Conservation (phyloP, 1,140 invertebrate genomes). For the Lanistes nyassanus region DNA sequence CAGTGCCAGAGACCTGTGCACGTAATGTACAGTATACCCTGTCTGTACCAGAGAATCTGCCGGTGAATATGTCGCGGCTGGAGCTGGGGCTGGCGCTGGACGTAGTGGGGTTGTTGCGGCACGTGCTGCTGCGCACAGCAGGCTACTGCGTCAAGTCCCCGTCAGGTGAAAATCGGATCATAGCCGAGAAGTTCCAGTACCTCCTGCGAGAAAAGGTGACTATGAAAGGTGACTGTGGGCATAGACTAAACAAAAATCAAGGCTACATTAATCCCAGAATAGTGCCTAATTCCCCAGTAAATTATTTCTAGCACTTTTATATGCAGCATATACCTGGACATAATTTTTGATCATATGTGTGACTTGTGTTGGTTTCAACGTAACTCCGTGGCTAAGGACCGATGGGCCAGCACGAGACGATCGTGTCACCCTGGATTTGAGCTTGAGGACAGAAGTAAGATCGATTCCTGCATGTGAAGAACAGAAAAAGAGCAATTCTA, state of each 20-base stretch:
- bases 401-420: not conserved
- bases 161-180: constrained; percentile 23
- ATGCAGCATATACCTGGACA: no score
- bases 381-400: no score
- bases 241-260: no score
- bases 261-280: no score
- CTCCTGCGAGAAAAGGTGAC: constrained; percentile 27
- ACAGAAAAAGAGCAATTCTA: not conserved
- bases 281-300: no score
- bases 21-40: no score
- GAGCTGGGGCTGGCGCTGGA: constrained; percentile 48
- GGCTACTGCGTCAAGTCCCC: constrained; percentile 32
- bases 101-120: constrained; percentile 45
- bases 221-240: no score
- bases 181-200: constrained; percentile 29
- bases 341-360: no score
- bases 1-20: no score
- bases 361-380: no score
- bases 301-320: no score
- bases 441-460: not conserved
- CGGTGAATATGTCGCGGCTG: constrained; percentile 37
- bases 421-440: no score
- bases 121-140: constrained; percentile 32
- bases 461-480: not conserved
- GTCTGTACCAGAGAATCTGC: constrained; percentile 24